Percentiles rank a stretch among this genome's conserved stretches.
These are phyloP conservation scores for Cygnus atratus DNA, from an alignment of 2,113 vertebrate species.

Conservation along the genomic window DNA sequence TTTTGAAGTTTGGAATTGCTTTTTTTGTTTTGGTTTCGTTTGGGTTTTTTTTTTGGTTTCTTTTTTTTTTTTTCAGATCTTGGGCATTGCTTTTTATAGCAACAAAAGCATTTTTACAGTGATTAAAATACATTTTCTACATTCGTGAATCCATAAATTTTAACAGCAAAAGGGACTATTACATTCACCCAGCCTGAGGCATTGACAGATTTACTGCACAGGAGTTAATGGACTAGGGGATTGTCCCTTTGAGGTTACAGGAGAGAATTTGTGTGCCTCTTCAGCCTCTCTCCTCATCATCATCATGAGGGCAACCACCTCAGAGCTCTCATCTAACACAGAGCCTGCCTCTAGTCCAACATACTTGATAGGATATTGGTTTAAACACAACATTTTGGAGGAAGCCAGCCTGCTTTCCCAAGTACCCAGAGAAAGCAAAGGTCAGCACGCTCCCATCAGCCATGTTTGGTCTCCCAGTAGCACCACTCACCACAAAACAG, in stretches of 20 bases:
- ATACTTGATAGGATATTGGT: background rate
- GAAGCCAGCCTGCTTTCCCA: background rate
- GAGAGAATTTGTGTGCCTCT: background rate
- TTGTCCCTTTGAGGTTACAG: background rate
- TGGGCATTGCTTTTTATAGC: background rate
- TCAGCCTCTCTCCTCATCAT: background rate
- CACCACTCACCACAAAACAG: background rate
- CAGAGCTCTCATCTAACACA: background rate
- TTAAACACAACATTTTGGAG: background rate
- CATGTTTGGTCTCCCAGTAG: background rate
- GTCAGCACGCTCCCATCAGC: background rate
- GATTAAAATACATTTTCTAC: slow-evolving; percentile 13
- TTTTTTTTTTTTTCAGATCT: background rate
- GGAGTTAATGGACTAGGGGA: slow-evolving; percentile 10
- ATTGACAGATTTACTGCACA: slow-evolving; percentile 27
- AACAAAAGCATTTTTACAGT: background rate
- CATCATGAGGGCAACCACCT: background rate
- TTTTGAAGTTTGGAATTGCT: background rate
- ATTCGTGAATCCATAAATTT: slow-evolving; percentile 27
- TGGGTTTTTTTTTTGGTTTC: background rate
- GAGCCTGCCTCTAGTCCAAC: background rate
- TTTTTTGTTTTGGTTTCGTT: background rate
- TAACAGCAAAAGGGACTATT: background rate
- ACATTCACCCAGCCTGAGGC: background rate
- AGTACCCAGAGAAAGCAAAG: background rate